Percentiles rank a stretch among this genome's conserved stretches.
phyloP scores from a whole-genome alignment of 2,797 vertebrate genomes.

The Acomys russatus region DNA sequence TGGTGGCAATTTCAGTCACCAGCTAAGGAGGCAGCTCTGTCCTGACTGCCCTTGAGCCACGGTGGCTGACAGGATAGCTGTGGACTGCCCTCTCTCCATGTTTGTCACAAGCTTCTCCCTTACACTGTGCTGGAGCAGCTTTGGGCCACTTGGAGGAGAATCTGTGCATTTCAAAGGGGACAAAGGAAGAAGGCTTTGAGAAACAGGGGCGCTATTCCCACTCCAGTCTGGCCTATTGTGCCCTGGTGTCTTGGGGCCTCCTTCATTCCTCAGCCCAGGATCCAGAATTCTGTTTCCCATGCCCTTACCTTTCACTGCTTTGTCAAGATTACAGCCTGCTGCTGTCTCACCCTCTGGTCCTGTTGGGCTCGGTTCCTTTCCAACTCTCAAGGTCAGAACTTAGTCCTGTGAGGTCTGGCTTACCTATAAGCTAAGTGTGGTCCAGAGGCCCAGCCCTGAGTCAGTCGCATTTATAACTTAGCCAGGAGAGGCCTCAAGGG shows the following conservation, averaged over 20 bases:
- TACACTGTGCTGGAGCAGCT: background rate
- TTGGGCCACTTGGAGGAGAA: background rate
- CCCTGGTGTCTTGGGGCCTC: background rate
- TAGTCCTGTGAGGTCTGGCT: background rate
- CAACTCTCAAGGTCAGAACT: background rate
- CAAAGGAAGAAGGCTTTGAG: background rate
- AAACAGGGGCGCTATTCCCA: background rate
- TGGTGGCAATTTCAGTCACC: background rate
- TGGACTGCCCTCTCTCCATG: background rate
- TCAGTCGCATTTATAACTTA: background rate
- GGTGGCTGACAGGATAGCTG: background rate
- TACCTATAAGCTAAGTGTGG: background rate
- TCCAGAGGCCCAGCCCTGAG: background rate
- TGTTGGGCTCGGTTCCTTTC: background rate
- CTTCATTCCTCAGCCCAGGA: background rate
- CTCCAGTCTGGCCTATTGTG: background rate
- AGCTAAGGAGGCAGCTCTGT: background rate
- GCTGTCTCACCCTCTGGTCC: background rate
- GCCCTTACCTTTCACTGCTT: background rate
- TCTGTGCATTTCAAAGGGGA: slow-evolving; percentile 4
- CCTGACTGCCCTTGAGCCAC: background rate
- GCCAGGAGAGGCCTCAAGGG: slow-evolving; percentile 15
- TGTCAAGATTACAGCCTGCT: background rate
- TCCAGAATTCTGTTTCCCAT: background rate
- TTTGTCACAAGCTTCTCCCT: background rate